Percentiles rank a stretch among this genome's conserved stretches.
Conservation (phyloP, 1,140 invertebrate species). For the Drosophila ogumai region DNA sequence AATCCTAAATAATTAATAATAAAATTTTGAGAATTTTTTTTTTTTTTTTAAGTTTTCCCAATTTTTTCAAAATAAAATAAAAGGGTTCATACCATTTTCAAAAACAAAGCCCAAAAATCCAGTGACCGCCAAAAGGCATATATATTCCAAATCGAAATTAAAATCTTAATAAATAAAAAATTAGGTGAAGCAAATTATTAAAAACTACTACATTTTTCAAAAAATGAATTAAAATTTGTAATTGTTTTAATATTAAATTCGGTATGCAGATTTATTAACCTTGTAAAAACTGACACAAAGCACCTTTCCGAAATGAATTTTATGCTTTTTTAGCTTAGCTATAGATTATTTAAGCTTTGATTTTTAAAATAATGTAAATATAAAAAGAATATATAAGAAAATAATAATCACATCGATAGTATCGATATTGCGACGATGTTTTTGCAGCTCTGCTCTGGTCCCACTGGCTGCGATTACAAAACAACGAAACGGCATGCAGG, state of each 20-base stretch:
- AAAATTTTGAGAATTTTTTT: too few relatives aligned
- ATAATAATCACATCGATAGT: too few relatives aligned
- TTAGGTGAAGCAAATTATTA: too few relatives aligned
- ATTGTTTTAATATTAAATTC: neutral
- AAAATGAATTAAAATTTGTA: neutral
- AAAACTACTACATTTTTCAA: too few relatives aligned
- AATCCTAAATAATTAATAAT: neutral
- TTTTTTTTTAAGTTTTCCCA: too few relatives aligned
- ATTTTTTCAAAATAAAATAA: too few relatives aligned
- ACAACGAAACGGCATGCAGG: constrained; percentile 54
- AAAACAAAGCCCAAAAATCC: neutral
- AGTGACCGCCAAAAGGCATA: neutral
- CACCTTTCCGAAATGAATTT: neutral
- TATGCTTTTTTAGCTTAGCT: neutral
- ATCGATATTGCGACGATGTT: neutral
- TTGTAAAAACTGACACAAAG: neutral
- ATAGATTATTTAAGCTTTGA: neutral
- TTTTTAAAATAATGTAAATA: neutral
- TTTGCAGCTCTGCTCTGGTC: neutral
- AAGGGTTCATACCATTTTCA: too few relatives aligned
- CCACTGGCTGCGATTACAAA: constrained; percentile 48
- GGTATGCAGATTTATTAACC: neutral
- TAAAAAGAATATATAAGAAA: neutral
- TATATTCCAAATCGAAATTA: neutral
- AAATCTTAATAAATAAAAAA: neutral